Evolutionary conservation across 2,888 invertebrate genomes (phyloP).

Genomic region (Drosophila hawaiiensis): DNA sequence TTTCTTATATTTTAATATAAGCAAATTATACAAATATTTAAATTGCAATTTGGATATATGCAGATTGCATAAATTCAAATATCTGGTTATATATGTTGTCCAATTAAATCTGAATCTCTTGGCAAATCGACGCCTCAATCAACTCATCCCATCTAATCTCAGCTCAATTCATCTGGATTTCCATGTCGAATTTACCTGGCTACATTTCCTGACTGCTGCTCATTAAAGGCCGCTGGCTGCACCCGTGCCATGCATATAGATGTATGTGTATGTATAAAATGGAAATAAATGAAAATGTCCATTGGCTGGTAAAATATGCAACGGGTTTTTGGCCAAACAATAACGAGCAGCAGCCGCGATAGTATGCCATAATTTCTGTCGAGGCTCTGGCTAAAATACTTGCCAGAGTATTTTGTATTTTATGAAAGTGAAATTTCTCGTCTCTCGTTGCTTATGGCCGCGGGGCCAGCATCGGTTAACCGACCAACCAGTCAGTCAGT

Average conservation of each 20-base stretch:
- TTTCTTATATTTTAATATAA: background rate
- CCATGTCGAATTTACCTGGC: conserved; percentile 32
- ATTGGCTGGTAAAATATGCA: conserved; percentile 50
- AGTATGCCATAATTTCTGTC: conserved; percentile 58
- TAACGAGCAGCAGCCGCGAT: conserved; percentile 32
- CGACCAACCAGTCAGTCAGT: conserved; percentile 16
- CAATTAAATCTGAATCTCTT: conserved; percentile 48
- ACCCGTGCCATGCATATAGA: conserved; percentile 61
- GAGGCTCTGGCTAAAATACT: conserved; percentile 50
- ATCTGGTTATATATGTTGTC: conserved; percentile 35
- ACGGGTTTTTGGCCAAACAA: conserved; percentile 51
- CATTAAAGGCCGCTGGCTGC: conserved; percentile 63
- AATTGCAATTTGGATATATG: conserved; percentile 3
- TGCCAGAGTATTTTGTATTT: conserved; percentile 55
- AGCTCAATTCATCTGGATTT: conserved; percentile 40
- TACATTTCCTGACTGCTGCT: conserved; percentile 59
- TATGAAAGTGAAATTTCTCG: conserved; percentile 66
- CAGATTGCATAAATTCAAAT: conserved; percentile 36
- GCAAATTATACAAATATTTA: background rate
- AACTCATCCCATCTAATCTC: conserved; percentile 30
- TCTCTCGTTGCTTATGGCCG: conserved; percentile 40
- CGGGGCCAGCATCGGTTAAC: conserved; percentile 55
- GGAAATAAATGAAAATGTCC: conserved; percentile 42
- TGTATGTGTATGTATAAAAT: background rate
- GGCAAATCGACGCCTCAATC: conserved; percentile 42